Evolutionary conservation across 1,140 invertebrate genomes (phyloP), one percentile per base, ranked within the genome.

Genomic region (Dryas iulia): DNA sequence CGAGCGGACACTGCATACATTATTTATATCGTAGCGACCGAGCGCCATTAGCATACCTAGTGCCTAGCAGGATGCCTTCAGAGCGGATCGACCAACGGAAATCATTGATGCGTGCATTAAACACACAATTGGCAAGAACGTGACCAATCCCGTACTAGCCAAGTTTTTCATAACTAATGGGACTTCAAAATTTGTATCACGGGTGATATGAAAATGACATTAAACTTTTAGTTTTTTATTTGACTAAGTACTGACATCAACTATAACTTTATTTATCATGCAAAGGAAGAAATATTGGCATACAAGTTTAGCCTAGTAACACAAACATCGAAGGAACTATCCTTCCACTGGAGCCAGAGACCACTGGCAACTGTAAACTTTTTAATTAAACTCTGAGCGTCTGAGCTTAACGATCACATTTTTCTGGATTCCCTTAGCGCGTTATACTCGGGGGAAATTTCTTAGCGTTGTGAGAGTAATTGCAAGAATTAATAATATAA

Each of bases 331-430:
- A 66, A 66, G 62, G 28, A 66, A 56, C 62, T 65, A 52, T 70
- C 47, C 33, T 56, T 68, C 62, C 66, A 60, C 56, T 52, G 25
- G 65, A 69, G 65, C 53, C 65, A 54, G 52, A 56, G 62, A 71
- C 59, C 60, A 30, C 66, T 69, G 56, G 69, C 47, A 62, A 68
- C 83, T 81, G 78, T 86, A 82, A 89, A 87, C 78, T 89, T 87
- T 89, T 89, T 89, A 89, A 89, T 89, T 87, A 89, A 87, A 86
- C 72, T 77, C 69, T 69, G 69, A 78, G 74, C 76, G 71, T 62
- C 73, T 75, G 78, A 66, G 81, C 81, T 87, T 87, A 84, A 87
- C 84, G 82, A 87, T 74, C 76, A 77, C 84, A 87, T 87, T 86
- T 89, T 87, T 89, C 85, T 83, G 77, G 76, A 77, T 78, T 82